phyloP scores from a whole-genome alignment of 2,888 invertebrate species.

The Agonopterix alstromeriana region DNA sequence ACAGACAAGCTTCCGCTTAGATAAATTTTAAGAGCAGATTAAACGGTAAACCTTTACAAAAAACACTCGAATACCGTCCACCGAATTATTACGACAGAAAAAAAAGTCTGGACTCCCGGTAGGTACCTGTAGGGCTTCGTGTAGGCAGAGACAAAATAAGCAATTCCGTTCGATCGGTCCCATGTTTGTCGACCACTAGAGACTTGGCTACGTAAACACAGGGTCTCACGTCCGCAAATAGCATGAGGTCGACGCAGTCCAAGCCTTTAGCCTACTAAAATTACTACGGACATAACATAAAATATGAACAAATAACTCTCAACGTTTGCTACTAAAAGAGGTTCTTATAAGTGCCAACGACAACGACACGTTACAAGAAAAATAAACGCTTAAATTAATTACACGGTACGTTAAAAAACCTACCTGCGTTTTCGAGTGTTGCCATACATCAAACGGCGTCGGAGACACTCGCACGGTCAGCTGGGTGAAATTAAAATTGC shows the following conservation, averaged over 20 bases:
- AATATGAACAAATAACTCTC: constrained; percentile 34
- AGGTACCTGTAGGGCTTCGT: constrained; percentile 61
- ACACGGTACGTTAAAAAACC: constrained; percentile 19
- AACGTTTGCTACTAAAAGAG: constrained; percentile 28
- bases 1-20: constrained; percentile 45
- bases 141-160: constrained; percentile 75
- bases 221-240: constrained; percentile 75
- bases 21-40: constrained; percentile 44
- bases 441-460: constrained; percentile 62
- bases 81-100: constrained; percentile 43
- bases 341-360: constrained; percentile 24
- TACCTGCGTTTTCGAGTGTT: constrained; percentile 42
- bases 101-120: constrained; percentile 41
- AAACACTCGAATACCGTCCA: constrained; percentile 43
- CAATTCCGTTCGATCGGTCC: constrained; percentile 73
- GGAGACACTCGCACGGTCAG: constrained; percentile 52
- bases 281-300: constrained; percentile 26
- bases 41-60: constrained; percentile 48
- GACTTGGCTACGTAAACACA: constrained; percentile 70
- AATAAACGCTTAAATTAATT: constrained; percentile 9
- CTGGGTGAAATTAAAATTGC: constrained; percentile 67
- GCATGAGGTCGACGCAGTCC: constrained; percentile 64
- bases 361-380: constrained; percentile 20
- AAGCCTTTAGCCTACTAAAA: constrained; percentile 53
- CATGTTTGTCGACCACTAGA: constrained; percentile 75